Percentiles rank a stretch among this genome's conserved stretches.
Evolutionary conservation across 2,797 vertebrate genomes (phyloP).

Genomic region (Malacoraja senta): DNA sequence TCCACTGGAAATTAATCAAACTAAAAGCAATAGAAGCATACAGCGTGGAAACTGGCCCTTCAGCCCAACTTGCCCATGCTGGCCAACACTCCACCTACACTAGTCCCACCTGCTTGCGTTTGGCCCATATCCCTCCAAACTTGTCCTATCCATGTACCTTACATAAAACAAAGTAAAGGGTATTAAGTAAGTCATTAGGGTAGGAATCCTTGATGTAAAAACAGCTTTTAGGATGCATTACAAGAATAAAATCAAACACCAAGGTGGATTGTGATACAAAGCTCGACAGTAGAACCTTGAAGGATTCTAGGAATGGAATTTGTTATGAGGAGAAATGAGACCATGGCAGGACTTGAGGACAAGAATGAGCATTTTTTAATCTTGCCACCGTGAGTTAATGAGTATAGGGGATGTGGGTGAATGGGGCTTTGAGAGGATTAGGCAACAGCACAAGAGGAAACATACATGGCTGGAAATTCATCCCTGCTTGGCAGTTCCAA

Average conservation of each 20-base stretch:
- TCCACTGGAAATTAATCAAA: not conserved
- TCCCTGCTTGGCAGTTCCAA: too few relatives aligned
- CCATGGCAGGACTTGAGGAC: not conserved
- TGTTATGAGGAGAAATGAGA: not conserved
- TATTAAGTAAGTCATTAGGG: not conserved
- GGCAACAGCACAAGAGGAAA: not conserved
- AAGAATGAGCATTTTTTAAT: slow-evolving; percentile 5
- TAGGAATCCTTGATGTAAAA: not conserved
- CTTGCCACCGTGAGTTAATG: not conserved
- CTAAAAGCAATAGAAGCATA: not conserved
- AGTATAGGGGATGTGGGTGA: not conserved
- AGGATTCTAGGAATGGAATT: not conserved
- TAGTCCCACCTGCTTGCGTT: too few relatives aligned
- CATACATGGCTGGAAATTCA: too few relatives aligned
- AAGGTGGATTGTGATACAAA: not conserved
- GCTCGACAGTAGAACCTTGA: not conserved
- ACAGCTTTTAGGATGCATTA: not conserved
- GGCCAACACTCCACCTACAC: too few relatives aligned
- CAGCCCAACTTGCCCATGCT: too few relatives aligned
- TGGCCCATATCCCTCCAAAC: too few relatives aligned
- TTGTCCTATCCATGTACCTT: too few relatives aligned
- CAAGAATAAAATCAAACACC: not conserved
- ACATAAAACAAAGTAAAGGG: too few relatives aligned
- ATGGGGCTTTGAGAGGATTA: not conserved
- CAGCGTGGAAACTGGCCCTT: too few relatives aligned